phyloP scores from a whole-genome alignment of 92 coral and sea anemone species.

The Siderastrea siderea region DNA sequence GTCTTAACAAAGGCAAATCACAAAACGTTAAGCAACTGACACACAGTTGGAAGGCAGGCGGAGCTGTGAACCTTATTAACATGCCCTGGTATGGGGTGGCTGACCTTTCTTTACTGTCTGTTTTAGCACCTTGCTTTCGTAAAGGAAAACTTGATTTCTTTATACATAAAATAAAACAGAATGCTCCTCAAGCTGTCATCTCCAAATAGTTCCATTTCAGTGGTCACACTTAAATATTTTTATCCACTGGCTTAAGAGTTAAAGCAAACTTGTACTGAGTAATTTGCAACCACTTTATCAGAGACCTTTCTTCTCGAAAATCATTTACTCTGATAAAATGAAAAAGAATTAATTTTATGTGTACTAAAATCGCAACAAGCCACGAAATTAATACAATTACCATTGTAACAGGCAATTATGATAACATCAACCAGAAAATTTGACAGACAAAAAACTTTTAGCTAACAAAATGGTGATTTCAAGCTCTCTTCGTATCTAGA shows the following conservation, averaged over 20 bases:
- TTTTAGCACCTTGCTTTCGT: neutral
- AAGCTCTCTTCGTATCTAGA: neutral
- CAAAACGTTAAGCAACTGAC: neutral
- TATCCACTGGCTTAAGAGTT: neutral
- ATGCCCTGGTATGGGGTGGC: neutral
- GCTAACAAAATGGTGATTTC: neutral
- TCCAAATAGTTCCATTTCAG: neutral
- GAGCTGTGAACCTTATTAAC: constrained; percentile 3
- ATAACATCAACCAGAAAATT: neutral
- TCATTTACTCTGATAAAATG: too few relatives aligned
- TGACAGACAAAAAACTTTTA: neutral
- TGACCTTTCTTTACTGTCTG: constrained; percentile 18
- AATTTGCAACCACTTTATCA: neutral
- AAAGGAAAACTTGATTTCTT: neutral
- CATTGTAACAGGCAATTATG: too few relatives aligned
- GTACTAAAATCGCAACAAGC: too few relatives aligned
- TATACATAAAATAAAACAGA: neutral
- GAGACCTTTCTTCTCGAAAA: too few relatives aligned
- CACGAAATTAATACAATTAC: neutral
- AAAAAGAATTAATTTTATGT: too few relatives aligned
- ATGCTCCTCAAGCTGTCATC: neutral
- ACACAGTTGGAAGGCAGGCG: neutral
- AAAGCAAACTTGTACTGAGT: neutral
- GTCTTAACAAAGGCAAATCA: neutral
- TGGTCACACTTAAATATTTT: neutral